Evolutionary conservation across 2,888 invertebrate genomes (phyloP), one percentile per base, ranked within the genome.

Genomic region (Eubasilissa splendida): DNA sequence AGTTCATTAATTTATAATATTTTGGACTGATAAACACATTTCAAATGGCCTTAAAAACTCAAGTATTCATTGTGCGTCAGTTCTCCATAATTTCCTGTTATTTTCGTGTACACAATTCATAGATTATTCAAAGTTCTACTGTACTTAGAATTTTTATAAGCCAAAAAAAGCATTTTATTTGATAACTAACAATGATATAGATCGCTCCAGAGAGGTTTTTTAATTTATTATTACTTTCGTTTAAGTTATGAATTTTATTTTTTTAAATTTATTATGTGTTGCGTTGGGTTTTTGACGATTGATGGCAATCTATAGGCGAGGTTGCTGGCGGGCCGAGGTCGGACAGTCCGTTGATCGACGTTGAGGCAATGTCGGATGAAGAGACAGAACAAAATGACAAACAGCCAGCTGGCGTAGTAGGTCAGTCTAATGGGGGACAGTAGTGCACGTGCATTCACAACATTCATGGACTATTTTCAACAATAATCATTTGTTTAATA

Each of bases 321-420:
- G 92, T 92, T 90, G 91, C 91, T 87, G 90, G 89, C 88, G 91
- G 88, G 88, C 91, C 89, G 88, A 90, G 90, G 86, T 91, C 90
- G 87, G 88, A 88, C 87, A 93, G 93, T 89, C 93, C 93, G 86
- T 91, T 93, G 88, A 92, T 93, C 87, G 93, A 93, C 89, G 93
- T 93, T 87, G 93, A 93, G 88, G 92, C 92, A 86, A 91, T 93
- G 85, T 92, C 92, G 84, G 92, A 92, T 87, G 90, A 91, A 86
- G 90, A 91, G 86, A 88, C 88, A 85, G 90, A 90, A 86, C 86
- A 87, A 85, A 87, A 85, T 85, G 80, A 82, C 77, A 83, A 82
- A 86, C 87, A 86, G 86, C 86, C 86, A 86, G 83, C 84, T 79
- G 87, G 87, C 85, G 86, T 87, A 85, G 90, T 91, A 93, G 93